Percentiles rank a stretch among this genome's conserved stretches.
These are phyloP conservation scores for Notarius quadriscutis DNA, from an alignment of 2,113 vertebrate genomes.

Conservation along the genomic window DNA sequence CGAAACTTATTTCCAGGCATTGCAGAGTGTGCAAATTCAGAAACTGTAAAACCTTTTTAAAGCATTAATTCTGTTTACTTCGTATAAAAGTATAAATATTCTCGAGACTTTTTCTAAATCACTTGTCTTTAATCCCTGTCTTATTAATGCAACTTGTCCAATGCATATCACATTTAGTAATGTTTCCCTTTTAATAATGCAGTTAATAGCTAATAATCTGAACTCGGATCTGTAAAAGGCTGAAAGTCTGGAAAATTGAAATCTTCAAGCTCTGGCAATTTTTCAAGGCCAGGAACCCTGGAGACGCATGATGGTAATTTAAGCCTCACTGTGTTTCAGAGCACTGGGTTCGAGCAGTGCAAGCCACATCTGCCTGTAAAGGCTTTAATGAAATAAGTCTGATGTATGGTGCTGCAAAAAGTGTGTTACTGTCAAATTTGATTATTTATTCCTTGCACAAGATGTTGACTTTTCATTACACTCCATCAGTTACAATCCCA, in stretches of 20 bases:
- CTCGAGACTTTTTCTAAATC: background rate
- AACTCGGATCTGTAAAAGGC: background rate
- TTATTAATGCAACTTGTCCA: background rate
- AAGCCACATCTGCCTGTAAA: background rate
- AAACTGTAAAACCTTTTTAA: background rate
- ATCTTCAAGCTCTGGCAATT: background rate
- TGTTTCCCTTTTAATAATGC: background rate
- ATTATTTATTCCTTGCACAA: background rate
- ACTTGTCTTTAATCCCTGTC: too few species aligned
- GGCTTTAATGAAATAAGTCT: constrained; percentile 3
- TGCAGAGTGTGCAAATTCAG: background rate
- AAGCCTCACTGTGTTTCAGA: background rate
- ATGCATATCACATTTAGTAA: background rate
- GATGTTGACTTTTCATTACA: constrained; percentile 3
- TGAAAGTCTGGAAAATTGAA: constrained; percentile 10
- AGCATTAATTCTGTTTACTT: too few species aligned
- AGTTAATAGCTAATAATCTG: background rate
- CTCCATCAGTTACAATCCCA: background rate
- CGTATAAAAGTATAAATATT: background rate
- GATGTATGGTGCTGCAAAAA: background rate
- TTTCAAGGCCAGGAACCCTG: constrained; percentile 4
- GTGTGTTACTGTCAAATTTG: constrained; percentile 1
- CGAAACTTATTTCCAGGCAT: background rate
- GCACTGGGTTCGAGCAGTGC: background rate
- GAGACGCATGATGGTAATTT: background rate